Evolutionary conservation across 2,113 vertebrate genomes (phyloP).

Genomic region (Nesogale talazaci): DNA sequence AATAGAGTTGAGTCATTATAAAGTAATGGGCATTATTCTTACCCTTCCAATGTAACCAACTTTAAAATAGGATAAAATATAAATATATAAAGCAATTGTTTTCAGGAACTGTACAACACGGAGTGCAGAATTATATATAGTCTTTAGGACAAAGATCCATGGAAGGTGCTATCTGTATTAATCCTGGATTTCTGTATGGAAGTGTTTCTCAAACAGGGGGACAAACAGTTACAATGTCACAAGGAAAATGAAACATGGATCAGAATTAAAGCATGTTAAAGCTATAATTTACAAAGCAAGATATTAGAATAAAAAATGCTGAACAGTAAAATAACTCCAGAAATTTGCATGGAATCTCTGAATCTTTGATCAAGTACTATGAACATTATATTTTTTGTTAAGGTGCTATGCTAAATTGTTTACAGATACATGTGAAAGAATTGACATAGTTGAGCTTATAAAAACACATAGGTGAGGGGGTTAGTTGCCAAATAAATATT

Average conservation of each 20-base stretch:
- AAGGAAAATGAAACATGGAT: background rate
- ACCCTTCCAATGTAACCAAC: background rate
- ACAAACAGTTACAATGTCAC: background rate
- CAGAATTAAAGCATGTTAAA: background rate
- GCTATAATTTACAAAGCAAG: background rate
- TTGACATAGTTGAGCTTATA: too few relatives aligned
- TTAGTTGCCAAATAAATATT: too few relatives aligned
- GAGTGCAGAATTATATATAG: background rate
- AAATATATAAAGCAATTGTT: background rate
- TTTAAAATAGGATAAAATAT: background rate
- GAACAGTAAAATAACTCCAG: background rate
- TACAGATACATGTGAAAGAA: too few relatives aligned
- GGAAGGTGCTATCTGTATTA: background rate
- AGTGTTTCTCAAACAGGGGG: constrained; percentile 3
- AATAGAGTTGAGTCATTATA: background rate
- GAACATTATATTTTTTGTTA: too few relatives aligned
- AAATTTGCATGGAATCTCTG: constrained; percentile 5
- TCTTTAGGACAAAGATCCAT: background rate
- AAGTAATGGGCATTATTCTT: background rate
- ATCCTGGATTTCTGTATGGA: background rate
- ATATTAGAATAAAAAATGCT: background rate
- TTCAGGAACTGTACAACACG: background rate
- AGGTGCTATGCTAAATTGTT: too few relatives aligned
- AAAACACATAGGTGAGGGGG: too few relatives aligned
- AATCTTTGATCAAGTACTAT: too few relatives aligned